phyloP scores from a whole-genome alignment of 2,888 invertebrate species.

The Netelia melanura region DNA sequence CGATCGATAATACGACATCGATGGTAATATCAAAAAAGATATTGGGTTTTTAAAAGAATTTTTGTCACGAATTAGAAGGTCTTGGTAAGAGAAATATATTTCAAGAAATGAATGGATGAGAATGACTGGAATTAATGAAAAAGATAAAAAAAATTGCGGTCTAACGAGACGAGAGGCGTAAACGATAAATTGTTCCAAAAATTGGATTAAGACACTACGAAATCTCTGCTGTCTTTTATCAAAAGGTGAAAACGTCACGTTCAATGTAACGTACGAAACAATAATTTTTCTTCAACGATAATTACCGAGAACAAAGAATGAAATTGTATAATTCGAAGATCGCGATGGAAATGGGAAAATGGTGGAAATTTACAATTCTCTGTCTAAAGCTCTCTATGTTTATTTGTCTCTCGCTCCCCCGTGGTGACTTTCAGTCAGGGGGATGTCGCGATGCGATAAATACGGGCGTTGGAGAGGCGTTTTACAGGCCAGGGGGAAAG shows the following conservation, averaged over 20 bases:
- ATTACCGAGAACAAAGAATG: constrained; percentile 10
- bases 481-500: constrained; percentile 30
- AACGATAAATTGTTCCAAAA: neutral
- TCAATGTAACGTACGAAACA: neutral
- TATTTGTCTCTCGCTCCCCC: constrained; percentile 64
- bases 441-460: constrained; percentile 64
- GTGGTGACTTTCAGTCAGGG: constrained; percentile 44
- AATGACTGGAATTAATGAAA: neutral
- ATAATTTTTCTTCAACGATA: neutral
- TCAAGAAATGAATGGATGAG: constrained; percentile 12
- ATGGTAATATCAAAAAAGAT: neutral
- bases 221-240: neutral
- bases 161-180: constrained; percentile 23
- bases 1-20: neutral
- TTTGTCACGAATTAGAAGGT: neutral
- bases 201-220: neutral
- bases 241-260: neutral
- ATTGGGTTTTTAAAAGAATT: neutral
- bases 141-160: constrained; percentile 9
- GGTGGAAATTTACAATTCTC: constrained; percentile 61
- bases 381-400: constrained; percentile 63
- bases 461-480: constrained; percentile 65
- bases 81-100: neutral
- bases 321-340: constrained; percentile 65
- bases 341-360: constrained; percentile 71